Evolutionary conservation across 1,140 invertebrate species (phyloP).

Genomic region (Cotesia glomerata): DNA sequence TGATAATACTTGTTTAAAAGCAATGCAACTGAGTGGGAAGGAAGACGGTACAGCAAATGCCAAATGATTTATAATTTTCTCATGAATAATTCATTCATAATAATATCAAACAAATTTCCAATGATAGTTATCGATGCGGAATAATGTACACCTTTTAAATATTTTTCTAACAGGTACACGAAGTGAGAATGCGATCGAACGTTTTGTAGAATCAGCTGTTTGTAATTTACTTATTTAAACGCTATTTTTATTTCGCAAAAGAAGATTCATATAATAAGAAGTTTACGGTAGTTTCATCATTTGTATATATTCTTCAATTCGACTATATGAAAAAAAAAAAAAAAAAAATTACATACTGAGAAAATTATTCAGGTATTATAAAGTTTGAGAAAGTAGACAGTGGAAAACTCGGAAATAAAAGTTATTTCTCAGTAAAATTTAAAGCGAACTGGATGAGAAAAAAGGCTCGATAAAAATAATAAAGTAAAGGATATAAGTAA

Average conservation of each 20-base stretch:
- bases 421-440: too few species aligned
- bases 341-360: too few species aligned
- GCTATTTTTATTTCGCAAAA: background rate
- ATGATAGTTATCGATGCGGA: background rate
- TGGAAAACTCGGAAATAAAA: too few species aligned
- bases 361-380: too few species aligned
- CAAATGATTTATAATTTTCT: constrained; percentile 21
- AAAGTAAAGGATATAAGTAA: background rate
- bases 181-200: background rate
- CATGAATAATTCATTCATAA: constrained; percentile 19
- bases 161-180: background rate
- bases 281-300: too few species aligned
- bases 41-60: background rate
- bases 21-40: constrained; percentile 4
- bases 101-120: constrained; percentile 15
- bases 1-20: background rate
- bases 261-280: too few species aligned
- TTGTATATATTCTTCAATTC: too few species aligned
- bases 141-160: background rate
- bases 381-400: too few species aligned
- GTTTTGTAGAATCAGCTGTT: background rate
- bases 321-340: too few species aligned
- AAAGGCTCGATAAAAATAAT: background rate
- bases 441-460: background rate
- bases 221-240: background rate